A percentile compares a stretch with the other conserved stretches of the same genome.
phyloP scores from a whole-genome alignment of 2,888 invertebrate genomes.

The Tetanocera ferruginea region DNA sequence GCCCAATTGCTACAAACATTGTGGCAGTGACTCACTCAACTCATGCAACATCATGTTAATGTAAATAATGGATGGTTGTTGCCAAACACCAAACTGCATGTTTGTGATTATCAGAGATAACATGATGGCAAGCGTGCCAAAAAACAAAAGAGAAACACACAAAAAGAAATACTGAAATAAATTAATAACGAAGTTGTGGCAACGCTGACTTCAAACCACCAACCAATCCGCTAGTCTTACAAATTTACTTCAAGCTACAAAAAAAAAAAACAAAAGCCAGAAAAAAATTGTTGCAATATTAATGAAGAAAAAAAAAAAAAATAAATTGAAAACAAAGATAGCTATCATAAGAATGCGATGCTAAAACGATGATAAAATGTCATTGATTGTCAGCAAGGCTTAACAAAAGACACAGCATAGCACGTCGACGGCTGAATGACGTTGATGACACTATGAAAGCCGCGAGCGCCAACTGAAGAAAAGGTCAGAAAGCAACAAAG shows the following conservation, averaged over 20 bases:
- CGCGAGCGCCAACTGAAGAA: slow-evolving; percentile 16
- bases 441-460: slow-evolving; percentile 11
- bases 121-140: slow-evolving; percentile 1
- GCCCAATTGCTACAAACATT: background rate
- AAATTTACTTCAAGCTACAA: background rate
- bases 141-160: background rate
- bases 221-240: background rate
- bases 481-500: slow-evolving; percentile 11
- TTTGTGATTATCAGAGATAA: slow-evolving; percentile 7
- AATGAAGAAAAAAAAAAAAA: background rate
- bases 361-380: slow-evolving; percentile 20
- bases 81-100: background rate
- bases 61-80: slow-evolving; percentile 14
- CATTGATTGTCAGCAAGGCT: slow-evolving; percentile 20
- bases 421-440: background rate
- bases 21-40: slow-evolving; percentile 21
- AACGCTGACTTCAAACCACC: background rate
- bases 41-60: slow-evolving; percentile 7
- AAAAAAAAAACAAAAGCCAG: background rate
- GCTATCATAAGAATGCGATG: background rate
- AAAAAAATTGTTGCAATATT: background rate
- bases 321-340: slow-evolving; percentile 8
- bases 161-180: background rate
- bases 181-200: slow-evolving; percentile 4
- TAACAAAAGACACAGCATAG: background rate